These are phyloP conservation scores for Helicolenus hilgendorfi DNA, from an alignment of 2,797 vertebrate species.

Conservation along the genomic window DNA sequence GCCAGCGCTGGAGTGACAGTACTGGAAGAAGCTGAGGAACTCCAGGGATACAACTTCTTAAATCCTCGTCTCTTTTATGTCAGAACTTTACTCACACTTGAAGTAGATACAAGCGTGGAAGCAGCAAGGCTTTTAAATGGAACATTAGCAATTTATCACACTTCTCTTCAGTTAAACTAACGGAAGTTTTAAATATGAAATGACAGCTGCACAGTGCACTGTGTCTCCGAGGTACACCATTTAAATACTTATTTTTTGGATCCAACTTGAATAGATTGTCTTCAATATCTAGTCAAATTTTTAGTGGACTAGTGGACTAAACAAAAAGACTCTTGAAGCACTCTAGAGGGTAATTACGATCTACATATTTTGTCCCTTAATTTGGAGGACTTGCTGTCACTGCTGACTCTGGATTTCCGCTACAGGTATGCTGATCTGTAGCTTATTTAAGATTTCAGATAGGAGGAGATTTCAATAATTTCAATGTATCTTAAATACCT, in stretches of 20 bases:
- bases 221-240: constrained; percentile 35
- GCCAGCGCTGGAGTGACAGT: constrained; percentile 67
- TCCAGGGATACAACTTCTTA: constrained; percentile 85
- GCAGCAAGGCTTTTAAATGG: constrained; percentile 78
- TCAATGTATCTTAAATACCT: not conserved
- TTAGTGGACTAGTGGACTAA: not conserved
- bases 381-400: not conserved
- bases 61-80: constrained; percentile 86
- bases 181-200: constrained; percentile 61
- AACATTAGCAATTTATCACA: constrained; percentile 83
- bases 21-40: constrained; percentile 67
- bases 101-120: constrained; percentile 65
- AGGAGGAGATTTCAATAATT: not conserved
- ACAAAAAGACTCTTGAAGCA: not conserved
- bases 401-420: not conserved
- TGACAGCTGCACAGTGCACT: constrained; percentile 7
- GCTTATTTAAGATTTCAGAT: not conserved
- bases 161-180: constrained; percentile 60
- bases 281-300: not conserved
- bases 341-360: not conserved
- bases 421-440: not conserved
- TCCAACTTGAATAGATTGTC: not conserved
- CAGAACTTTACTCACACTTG: constrained; percentile 73
- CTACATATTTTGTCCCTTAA: not conserved
- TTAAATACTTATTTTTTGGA: constrained; percentile 34